Base-by-base conservation (phyloP, 35 echinoderm and acorn worm species). In the Diadema setosum region DNA sequence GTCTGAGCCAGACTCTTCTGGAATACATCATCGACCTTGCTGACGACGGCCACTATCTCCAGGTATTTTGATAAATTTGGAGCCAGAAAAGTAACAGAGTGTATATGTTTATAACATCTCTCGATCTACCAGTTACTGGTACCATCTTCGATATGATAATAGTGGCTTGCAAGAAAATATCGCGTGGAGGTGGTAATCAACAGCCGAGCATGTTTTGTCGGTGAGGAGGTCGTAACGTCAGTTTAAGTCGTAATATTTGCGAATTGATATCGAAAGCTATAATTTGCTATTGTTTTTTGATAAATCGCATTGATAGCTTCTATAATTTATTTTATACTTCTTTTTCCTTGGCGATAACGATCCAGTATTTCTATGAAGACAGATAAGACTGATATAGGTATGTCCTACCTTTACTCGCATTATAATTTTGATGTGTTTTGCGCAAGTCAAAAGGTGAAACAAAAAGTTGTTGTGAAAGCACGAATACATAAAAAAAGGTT, bases 21-120 rank as follows among this genome's bases (percentile, higher is more conserved):
- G 23, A 84, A 23, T 96, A 96, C 84, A 81, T 96, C 11, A 21
- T 92, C 7, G 86, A 92, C 32, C 50, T 93, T 14, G 39, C 74
- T 4, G 46, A 85, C 24, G 46, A 31, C 5, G 88, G 88, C 0
- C 63, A 91, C 46, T 70, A 83, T 55, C 40, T 95, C 2, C 88
- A 91, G 93, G 93, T 95, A 61, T 35, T 81, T 69, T 3, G 14
- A 64, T 39, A 5, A 24, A 65, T 73, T 35, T 8, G 39, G 7
- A 34, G 21, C 6, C 30, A n/a, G 5, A 24, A 16, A 12, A 59
- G 4, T 5, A 17, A 0, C 56, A 59, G 56, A 5, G 56, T 26
- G 29, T 17, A 26, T 17, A 18, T 5, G 20, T 55, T 16, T 55
- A 16, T 16, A n/a, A n/a, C 49, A 0, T 16, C 49, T 12, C 21